Base-by-base conservation (phyloP, 2,888 invertebrate species). In the Metellina segmentata region DNA sequence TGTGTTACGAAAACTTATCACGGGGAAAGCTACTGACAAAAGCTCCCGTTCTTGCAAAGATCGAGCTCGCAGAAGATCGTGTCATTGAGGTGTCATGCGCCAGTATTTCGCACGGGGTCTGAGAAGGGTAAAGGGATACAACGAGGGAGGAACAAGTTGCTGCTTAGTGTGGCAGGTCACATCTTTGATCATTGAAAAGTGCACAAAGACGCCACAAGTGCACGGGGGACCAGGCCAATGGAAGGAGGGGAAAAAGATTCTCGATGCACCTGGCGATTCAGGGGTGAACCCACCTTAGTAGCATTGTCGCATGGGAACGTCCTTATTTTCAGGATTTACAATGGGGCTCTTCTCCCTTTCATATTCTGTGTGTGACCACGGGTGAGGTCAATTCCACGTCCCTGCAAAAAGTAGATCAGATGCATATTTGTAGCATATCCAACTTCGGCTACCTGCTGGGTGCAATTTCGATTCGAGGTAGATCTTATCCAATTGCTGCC, bases 231-330 rank as follows among this genome's bases (percentile, higher is more conserved):
- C 51, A 49, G 7, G 79, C 51, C 16, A 74, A 72, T 61, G 70
- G 48, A 71, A n/a, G 49, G 51, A 49, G 16, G 8, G 34, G 34
- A 61, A 77, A 78, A 78, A 61, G 1, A 8, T 34, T 48, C 34
- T n/a, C 69, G 48, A 49, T 69, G 88, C 81, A 81, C 75, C 81
- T 70, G 71, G 79, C 69, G 61, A 11, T 16, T 16, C 9, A 61
- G 53, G n/a, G 74, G 20, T 53, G n/a, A 70, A 52, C 71, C 61
- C 71, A 52, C 51, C 71, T 70, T 70, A 51, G n/a, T 49, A 13
- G 52, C 74, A 72, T 53, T 88, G 88, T 88, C 61, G 88, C 81
- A 88, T 61, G 88, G 88, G 88, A 88, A 88, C 20, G 81, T 11
- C 72, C 81, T 53, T 74, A 34, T 81, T 74, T 88, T 52, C 16